Percentiles rank a stretch among this genome's conserved stretches.
Evolutionary conservation across 2,797 vertebrate genomes (phyloP).

Genomic region (Hippocampus kuda): DNA sequence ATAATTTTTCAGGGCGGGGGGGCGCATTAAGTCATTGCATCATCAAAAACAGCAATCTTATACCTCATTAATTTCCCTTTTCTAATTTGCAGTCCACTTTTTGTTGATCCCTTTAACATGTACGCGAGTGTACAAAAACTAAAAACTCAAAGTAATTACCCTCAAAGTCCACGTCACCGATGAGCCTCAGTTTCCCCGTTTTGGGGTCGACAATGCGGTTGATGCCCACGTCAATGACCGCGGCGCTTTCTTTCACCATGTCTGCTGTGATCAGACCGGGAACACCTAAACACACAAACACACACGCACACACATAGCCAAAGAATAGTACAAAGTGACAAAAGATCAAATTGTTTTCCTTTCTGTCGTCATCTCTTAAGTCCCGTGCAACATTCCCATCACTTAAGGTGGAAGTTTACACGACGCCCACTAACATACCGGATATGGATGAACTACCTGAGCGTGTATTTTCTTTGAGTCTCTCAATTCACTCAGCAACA

Average conservation of each 20-base stretch:
- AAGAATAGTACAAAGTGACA: too few species aligned
- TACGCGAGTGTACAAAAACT: neutral
- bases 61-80: neutral
- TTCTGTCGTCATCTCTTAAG: too few species aligned
- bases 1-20: too few species aligned
- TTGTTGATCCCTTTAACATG: neutral
- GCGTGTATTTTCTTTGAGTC: too few species aligned
- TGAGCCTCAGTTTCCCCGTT: constrained; percentile 75
- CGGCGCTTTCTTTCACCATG: constrained; percentile 85
- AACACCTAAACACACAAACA: constrained; percentile 65
- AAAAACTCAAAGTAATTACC: constrained; percentile 58
- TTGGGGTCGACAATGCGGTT: constrained; percentile 74
- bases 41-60: neutral
- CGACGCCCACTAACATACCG: too few species aligned
- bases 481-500: too few species aligned
- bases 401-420: too few species aligned
- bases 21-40: too few species aligned
- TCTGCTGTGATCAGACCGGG: constrained; percentile 82
- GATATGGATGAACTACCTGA: too few species aligned
- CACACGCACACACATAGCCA: neutral
- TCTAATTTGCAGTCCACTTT: neutral
- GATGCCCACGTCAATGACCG: constrained; percentile 89
- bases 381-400: too few species aligned
- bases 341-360: neutral
- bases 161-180: constrained; percentile 90